These are phyloP conservation scores for Distichodus sexfasciatus DNA, from an alignment of 2,797 vertebrate species.

Conservation along the genomic window DNA sequence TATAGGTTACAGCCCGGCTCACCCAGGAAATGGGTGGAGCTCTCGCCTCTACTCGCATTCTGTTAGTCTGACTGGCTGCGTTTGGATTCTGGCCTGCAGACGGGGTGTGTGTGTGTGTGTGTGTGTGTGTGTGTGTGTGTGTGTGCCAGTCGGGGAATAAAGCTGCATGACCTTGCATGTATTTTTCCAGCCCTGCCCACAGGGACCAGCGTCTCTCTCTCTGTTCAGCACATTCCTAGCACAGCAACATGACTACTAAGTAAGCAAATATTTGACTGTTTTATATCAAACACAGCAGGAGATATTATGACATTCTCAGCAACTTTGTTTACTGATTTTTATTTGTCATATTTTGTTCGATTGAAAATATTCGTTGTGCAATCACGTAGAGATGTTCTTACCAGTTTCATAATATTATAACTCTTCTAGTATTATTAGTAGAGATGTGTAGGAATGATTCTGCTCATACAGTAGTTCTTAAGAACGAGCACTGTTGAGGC, in stretches of 20 bases:
- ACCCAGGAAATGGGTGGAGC: constrained; percentile 36
- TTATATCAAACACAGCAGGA: background rate
- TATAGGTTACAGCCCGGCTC: too few relatives aligned
- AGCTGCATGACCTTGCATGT: constrained; percentile 34
- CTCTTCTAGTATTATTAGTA: too few relatives aligned
- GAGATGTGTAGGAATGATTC: too few relatives aligned
- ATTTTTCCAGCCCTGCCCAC: constrained; percentile 23
- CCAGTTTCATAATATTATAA: too few relatives aligned
- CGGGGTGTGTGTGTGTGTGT: constrained; percentile 6
- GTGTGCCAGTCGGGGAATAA: constrained; percentile 29
- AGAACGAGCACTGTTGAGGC: too few relatives aligned
- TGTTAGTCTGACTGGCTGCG: constrained; percentile 27
- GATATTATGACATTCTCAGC: too few relatives aligned
- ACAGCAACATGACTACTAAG: background rate
- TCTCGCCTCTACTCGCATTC: constrained; percentile 4
- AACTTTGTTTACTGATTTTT: too few relatives aligned
- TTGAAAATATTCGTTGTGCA: too few relatives aligned
- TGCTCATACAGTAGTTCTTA: too few relatives aligned
- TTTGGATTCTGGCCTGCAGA: constrained; percentile 26
- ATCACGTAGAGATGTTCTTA: too few relatives aligned
- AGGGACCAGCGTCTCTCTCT: background rate
- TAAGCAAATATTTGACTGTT: background rate
- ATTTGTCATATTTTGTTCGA: too few relatives aligned
- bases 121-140: constrained; percentile 6
- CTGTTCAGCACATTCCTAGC: constrained; percentile 14